These are phyloP conservation scores for Hymenochirus boettgeri DNA, from an alignment of 2,113 vertebrate species.

Conservation along the genomic window DNA sequence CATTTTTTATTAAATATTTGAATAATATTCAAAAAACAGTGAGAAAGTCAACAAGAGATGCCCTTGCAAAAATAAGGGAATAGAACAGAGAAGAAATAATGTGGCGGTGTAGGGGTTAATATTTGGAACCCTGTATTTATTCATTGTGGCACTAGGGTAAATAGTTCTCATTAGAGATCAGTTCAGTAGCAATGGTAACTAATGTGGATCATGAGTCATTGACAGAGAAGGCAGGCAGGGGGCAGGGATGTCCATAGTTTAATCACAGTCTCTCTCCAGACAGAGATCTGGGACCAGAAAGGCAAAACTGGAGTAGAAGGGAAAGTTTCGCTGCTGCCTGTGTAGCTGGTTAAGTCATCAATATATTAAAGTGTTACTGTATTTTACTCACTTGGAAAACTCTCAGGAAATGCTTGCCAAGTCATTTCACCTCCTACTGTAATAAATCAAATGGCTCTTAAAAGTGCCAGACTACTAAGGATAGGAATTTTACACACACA, in stretches of 20 bases:
- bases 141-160: background rate
- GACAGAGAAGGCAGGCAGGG: background rate
- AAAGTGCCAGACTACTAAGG: slow-evolving; percentile 14
- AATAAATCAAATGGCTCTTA: slow-evolving; percentile 30
- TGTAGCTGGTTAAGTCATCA: slow-evolving; percentile 42
- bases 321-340: slow-evolving; percentile 31
- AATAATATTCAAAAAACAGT: too few relatives aligned
- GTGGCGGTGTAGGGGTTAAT: too few relatives aligned
- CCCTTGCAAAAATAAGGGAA: too few relatives aligned
- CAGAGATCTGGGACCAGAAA: slow-evolving; percentile 11
- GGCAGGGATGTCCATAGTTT: slow-evolving; percentile 12
- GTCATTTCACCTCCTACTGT: slow-evolving; percentile 25
- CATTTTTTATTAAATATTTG: too few relatives aligned
- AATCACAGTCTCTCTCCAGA: slow-evolving; percentile 14
- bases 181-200: slow-evolving; percentile 32
- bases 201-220: slow-evolving; percentile 46
- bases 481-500: background rate
- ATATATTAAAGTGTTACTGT: slow-evolving; percentile 24
- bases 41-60: too few relatives aligned
- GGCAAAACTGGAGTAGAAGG: slow-evolving; percentile 12
- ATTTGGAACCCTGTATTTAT: background rate
- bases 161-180: slow-evolving; percentile 24
- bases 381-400: slow-evolving; percentile 30
- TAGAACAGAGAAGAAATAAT: too few relatives aligned
- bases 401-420: slow-evolving; percentile 29